These are phyloP conservation scores for Chaetophractus vellerosus DNA, from an alignment of 2,797 vertebrate species.

Conservation along the genomic window DNA sequence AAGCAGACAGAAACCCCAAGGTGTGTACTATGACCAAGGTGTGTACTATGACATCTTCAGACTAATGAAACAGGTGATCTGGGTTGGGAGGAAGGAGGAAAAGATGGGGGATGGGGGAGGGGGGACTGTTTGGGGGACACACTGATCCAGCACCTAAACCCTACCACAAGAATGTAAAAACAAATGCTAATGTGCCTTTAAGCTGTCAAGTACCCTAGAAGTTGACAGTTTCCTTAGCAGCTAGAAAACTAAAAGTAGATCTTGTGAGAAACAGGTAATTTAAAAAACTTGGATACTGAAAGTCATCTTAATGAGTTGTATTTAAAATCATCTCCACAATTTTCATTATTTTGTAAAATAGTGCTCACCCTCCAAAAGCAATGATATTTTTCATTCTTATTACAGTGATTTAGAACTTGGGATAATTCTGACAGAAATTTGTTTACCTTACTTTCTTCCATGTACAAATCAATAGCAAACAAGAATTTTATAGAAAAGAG, in stretches of 20 bases:
- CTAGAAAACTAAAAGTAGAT: constrained; percentile 54
- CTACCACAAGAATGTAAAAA: too few relatives aligned
- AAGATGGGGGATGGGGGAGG: too few relatives aligned
- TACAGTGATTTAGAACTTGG: background rate
- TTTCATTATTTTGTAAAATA: constrained; percentile 62
- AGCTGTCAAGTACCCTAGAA: background rate
- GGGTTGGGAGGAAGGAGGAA: background rate
- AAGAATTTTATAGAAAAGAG: background rate
- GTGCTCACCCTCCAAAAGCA: background rate
- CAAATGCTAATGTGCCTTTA: too few relatives aligned
- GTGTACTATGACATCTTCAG: background rate
- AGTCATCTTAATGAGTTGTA: constrained; percentile 28
- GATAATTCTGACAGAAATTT: background rate
- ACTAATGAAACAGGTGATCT: background rate
- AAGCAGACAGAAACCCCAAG: background rate
- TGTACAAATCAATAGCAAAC: background rate
- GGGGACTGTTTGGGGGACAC: background rate
- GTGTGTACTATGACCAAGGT: background rate
- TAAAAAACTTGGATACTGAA: constrained; percentile 52
- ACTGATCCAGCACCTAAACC: too few relatives aligned
- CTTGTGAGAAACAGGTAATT: constrained; percentile 26
- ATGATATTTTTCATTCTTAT: too few relatives aligned
- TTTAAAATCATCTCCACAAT: constrained; percentile 52
- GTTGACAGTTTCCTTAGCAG: constrained; percentile 14
- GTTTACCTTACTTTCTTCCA: background rate